A percentile compares a stretch with the other conserved stretches of the same genome.
Conservation (phyloP, 2,888 invertebrate species). For the Lamellibrachia columna region DNA sequence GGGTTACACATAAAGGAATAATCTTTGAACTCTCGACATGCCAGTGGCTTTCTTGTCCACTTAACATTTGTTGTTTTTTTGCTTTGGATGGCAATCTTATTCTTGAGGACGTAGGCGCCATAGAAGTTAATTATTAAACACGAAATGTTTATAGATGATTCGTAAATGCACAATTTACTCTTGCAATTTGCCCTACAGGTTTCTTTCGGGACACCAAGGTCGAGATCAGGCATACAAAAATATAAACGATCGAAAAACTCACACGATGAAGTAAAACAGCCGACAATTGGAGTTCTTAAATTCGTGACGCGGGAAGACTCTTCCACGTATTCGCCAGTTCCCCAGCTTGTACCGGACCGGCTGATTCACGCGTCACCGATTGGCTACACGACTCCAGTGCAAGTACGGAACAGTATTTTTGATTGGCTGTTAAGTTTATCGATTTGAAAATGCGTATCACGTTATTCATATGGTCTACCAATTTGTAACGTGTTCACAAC, state of each 20-base stretch:
- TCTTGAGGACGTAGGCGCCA: no score
- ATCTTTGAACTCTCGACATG: no score
- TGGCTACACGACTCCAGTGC: not conserved
- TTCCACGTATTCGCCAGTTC: not conserved
- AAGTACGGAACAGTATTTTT: not conserved
- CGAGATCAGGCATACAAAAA: not conserved
- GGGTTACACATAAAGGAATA: no score
- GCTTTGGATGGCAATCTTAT: no score
- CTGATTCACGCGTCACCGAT: not conserved
- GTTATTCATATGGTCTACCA: no score
- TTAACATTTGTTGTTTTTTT: no score
- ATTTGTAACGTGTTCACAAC: no score
- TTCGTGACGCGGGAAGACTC: not conserved
- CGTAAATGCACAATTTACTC: no score
- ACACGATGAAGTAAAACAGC: not conserved
- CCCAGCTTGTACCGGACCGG: not conserved
- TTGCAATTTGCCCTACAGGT: no score
- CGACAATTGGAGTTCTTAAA: not conserved
- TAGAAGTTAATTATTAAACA: no score
- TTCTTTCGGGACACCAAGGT: not conserved
- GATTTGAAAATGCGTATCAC: not conserved
- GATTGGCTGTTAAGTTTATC: not conserved
- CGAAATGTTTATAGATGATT: no score
- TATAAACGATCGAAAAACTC: not conserved
- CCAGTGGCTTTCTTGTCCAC: no score